phyloP scores from a whole-genome alignment of 2,113 vertebrate species.

The Syngnathoides biaculeatus region DNA sequence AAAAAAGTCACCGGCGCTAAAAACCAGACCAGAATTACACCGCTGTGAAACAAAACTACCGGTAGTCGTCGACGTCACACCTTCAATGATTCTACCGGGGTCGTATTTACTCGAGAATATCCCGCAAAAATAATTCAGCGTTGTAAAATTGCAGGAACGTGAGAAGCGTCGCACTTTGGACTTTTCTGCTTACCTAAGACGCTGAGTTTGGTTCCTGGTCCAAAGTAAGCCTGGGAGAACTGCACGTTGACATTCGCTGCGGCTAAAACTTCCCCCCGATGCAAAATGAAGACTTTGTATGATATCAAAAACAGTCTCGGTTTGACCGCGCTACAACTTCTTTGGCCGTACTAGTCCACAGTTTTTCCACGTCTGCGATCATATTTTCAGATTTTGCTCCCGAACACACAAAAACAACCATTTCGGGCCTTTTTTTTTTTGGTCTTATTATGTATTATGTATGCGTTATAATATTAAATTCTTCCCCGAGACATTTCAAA shows the following conservation, averaged over 20 bases:
- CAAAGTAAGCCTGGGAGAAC: conserved; percentile 29
- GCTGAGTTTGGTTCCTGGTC: conserved; percentile 50
- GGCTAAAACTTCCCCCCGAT: background rate
- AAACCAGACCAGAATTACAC: background rate
- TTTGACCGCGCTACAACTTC: too few relatives aligned
- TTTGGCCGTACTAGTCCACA: too few relatives aligned
- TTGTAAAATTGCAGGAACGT: background rate
- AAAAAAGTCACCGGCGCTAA: background rate
- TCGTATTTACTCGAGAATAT: background rate
- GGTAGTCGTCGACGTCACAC: background rate
- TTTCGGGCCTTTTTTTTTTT: too few relatives aligned
- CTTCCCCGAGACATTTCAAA: conserved; percentile 24
- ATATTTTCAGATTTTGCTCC: background rate
- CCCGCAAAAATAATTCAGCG: background rate
- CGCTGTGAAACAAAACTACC: background rate
- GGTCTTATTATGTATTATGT: too few relatives aligned
- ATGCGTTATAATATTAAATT: too few relatives aligned
- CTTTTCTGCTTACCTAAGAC: conserved; percentile 49
- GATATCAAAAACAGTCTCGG: too few relatives aligned
- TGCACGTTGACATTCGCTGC: background rate
- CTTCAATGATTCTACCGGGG: background rate
- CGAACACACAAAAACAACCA: background rate
- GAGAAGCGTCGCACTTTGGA: background rate
- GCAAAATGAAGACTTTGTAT: background rate
- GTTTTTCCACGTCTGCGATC: background rate